Base-by-base conservation (phyloP, 1,140 invertebrate genomes). In the Uloborus diversus region DNA sequence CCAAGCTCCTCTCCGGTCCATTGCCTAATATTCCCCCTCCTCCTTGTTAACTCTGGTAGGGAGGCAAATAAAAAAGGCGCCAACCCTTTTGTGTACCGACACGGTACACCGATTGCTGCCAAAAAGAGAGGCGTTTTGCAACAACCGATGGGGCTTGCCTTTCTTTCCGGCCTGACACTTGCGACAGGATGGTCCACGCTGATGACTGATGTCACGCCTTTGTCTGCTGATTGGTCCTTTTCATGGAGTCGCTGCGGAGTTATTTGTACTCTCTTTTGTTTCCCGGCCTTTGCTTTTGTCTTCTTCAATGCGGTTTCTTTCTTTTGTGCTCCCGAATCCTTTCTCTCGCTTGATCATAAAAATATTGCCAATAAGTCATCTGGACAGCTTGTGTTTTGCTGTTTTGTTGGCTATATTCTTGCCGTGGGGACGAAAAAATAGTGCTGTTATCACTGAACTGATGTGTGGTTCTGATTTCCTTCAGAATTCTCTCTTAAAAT, bases 131-230 rank as follows among this genome's bases (percentile, higher is more conserved):
- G 28, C n/a, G 33, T 28, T 17, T 59, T 49, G 25, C 59, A 25
- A 23, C 25, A 13, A 33, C 68, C n/a, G 65, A 69, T 66, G 35
- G 37, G 30, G 32, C 37, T 9, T 42, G 14, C 65, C 47, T 28
- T 53, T 49, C 51, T 69, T 71, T 71, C 53, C 53, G 53, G 53
- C 14, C 37, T 30, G 70, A 73, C 70, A 73, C 70, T 73, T 32
- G 70, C 70, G 70, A 73, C 70, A 73, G 42, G 57, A 32, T 49
- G 53, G 59, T 71, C 53, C 49, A 33, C n/a, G 2, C 30, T 11
- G 27, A 73, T 73, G 70, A 73, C 57, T 73, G 57, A 73, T 73
- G 70, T 73, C 70, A 71, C 69, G 69, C 69, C 70, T 62, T 62
- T 73, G 70, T 62, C 28, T 62, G 37, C 42, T 35, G 56, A 37